A percentile compares a stretch with the other conserved stretches of the same genome.
Evolutionary conservation across 2,888 invertebrate genomes (phyloP).

Genomic region (Pecten maximus): DNA sequence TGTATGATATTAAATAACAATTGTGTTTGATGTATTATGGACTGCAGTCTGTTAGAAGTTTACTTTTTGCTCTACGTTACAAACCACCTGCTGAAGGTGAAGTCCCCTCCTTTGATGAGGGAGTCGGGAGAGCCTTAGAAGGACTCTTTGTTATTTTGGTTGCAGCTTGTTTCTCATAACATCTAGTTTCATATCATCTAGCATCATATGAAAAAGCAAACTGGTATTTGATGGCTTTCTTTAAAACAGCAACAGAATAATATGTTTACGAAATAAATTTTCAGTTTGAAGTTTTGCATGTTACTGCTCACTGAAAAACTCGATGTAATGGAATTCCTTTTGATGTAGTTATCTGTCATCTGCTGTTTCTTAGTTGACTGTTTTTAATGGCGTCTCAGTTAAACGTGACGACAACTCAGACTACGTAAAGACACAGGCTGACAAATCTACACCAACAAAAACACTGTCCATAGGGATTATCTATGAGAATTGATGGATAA

Average conservation of each 20-base stretch:
- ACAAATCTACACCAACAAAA: not conserved
- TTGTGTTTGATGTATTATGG: conserved; percentile 28
- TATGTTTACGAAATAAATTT: conserved; percentile 32
- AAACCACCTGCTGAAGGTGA: not conserved
- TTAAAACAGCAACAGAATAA: conserved; percentile 26
- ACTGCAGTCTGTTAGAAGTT: conserved; percentile 15
- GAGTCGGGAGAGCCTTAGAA: not conserved
- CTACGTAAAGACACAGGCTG: not conserved
- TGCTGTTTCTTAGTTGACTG: conserved; percentile 20
- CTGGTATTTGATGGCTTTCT: not conserved
- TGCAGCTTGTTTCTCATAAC: conserved; percentile 19
- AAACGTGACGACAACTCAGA: not conserved
- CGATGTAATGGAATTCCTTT: conserved; percentile 28
- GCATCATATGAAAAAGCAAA: not conserved
- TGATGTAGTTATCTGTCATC: conserved; percentile 30
- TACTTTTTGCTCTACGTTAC: conserved; percentile 15
- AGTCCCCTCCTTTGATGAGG: conserved; percentile 7
- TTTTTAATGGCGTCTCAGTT: not conserved
- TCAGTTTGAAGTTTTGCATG: conserved; percentile 25
- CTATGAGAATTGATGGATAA: not conserved
- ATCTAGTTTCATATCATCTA: conserved; percentile 26
- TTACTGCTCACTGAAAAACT: conserved; percentile 7
- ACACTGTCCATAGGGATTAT: not conserved
- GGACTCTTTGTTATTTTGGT: not conserved
- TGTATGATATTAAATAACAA: not conserved